Evolutionary conservation across 2,888 invertebrate genomes (phyloP).

Genomic region (Tetragonula carbonaria): DNA sequence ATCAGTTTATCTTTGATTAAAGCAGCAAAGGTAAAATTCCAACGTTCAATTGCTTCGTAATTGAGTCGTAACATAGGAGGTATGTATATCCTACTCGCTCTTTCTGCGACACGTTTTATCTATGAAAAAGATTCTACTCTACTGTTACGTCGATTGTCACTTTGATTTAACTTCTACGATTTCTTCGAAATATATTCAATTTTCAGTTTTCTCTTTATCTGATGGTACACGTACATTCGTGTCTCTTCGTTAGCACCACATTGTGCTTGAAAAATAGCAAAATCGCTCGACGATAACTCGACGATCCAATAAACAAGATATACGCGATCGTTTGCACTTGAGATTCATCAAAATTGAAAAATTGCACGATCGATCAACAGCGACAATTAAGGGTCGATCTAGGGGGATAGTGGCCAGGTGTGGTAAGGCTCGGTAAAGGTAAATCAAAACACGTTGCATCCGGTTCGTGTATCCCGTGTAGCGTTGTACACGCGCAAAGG

Average conservation of each 20-base stretch:
- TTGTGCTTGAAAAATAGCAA: background rate
- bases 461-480: constrained; percentile 42
- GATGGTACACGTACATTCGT: too few species aligned
- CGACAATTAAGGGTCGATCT: constrained; percentile 46
- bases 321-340: background rate
- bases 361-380: constrained; percentile 1
- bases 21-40: background rate
- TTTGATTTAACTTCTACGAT: too few species aligned
- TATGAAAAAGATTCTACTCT: too few species aligned
- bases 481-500: constrained; percentile 53
- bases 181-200: background rate
- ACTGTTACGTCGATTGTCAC: too few species aligned
- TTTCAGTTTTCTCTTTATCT: background rate
- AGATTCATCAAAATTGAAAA: background rate
- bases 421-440: constrained; percentile 25
- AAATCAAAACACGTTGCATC: constrained; percentile 59
- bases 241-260: too few species aligned
- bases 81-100: background rate
- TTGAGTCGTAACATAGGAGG: background rate
- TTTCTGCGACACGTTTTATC: too few species aligned
- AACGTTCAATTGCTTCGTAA: background rate
- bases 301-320: background rate
- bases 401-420: constrained; percentile 50
- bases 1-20: constrained; percentile 6
- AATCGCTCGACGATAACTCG: background rate